Percentiles rank a stretch among this genome's conserved stretches.
These are phyloP conservation scores for Acanthosepion esculentum DNA, from an alignment of 2,888 invertebrate genomes.

Conservation along the genomic window DNA sequence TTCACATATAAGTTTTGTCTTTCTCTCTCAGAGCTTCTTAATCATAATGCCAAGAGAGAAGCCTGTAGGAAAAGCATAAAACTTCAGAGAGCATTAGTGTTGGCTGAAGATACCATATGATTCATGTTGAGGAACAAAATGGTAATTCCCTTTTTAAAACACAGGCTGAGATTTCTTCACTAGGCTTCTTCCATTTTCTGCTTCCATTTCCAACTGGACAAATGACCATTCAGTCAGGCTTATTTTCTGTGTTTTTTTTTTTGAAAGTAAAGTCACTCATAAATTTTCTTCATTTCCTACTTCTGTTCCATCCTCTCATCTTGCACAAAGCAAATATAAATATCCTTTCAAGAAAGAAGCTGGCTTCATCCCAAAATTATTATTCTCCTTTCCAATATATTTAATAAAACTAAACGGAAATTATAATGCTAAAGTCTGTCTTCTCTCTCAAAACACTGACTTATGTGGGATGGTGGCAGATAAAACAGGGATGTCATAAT, in stretches of 20 bases:
- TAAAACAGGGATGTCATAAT: background rate
- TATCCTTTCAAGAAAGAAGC: background rate
- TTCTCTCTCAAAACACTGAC: background rate
- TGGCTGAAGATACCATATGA: background rate
- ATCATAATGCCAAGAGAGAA: background rate
- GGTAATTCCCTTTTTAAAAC: conserved; percentile 33
- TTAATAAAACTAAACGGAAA: background rate
- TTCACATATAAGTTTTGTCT: background rate
- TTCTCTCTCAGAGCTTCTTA: background rate
- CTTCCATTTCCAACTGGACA: conserved; percentile 4
- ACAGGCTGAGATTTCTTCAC: background rate
- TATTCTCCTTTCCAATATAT: background rate
- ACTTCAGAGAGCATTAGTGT: background rate
- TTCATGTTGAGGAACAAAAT: background rate
- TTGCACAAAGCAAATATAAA: background rate
- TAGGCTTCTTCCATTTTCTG: background rate
- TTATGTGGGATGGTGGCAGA: background rate
- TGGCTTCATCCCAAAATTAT: background rate
- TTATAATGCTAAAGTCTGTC: background rate
- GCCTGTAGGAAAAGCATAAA: background rate
- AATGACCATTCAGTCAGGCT: background rate
- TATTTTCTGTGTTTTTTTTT: background rate
- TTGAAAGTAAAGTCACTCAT: background rate
- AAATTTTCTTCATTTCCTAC: background rate
- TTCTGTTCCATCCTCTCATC: background rate